Evolutionary conservation across 2,797 vertebrate genomes (phyloP).

Genomic region (Carcharodon carcharias): DNA sequence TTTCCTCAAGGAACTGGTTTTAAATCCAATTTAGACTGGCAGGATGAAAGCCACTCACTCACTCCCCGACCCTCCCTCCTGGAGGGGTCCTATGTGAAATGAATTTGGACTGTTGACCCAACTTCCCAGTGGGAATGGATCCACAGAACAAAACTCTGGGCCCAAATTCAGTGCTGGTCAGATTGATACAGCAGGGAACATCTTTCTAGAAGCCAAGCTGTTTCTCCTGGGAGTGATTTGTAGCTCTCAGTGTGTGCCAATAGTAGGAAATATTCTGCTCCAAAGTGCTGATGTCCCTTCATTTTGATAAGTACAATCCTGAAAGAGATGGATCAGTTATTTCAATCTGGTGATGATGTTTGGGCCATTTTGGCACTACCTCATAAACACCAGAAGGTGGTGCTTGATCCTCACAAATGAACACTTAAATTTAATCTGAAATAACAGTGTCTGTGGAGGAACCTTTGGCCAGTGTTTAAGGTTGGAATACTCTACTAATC

Average conservation of each 20-base stretch:
- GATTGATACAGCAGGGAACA: not conserved
- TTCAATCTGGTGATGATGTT: not conserved
- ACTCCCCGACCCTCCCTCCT: too few relatives aligned
- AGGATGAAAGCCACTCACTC: not conserved
- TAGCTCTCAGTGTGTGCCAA: not conserved
- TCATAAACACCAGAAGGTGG: constrained; percentile 17
- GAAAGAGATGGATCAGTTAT: not conserved
- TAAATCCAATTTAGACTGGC: not conserved
- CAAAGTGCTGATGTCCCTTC: not conserved
- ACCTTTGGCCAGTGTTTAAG: not conserved
- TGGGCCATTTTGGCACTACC: not conserved
- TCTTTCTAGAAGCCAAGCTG: not conserved
- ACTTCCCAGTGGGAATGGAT: not conserved
- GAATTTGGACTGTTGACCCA: not conserved
- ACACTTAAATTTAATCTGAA: not conserved
- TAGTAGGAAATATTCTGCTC: not conserved
- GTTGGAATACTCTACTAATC: too few relatives aligned
- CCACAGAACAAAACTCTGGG: not conserved
- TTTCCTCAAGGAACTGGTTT: not conserved
- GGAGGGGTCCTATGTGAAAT: not conserved
- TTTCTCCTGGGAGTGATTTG: not conserved
- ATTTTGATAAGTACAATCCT: not conserved
- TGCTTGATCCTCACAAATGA: constrained; percentile 2
- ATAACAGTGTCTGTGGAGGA: not conserved
- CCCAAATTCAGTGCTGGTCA: not conserved